Conservation (phyloP, 2,888 invertebrate genomes). For the Drosophila histrio region DNA sequence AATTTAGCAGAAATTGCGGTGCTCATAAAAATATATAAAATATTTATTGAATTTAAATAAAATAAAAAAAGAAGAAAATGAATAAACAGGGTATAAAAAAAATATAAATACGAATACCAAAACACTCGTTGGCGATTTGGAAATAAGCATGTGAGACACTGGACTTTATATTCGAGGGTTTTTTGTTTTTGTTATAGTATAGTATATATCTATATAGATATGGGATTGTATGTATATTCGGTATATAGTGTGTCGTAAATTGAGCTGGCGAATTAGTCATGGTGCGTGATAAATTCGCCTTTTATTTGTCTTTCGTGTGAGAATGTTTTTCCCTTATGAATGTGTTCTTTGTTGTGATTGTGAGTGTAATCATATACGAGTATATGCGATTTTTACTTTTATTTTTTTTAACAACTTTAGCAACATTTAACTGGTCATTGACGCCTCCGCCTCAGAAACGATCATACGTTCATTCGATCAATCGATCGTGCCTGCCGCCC, state of each 20-base stretch:
- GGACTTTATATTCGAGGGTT: slow-evolving; percentile 15
- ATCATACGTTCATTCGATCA: slow-evolving; percentile 38
- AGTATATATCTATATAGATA: slow-evolving; percentile 17
- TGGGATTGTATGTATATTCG: not conserved
- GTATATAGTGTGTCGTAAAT: slow-evolving; percentile 68
- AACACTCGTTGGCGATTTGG: slow-evolving; percentile 25
- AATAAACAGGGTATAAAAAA: not conserved
- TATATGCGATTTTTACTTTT: slow-evolving; percentile 37
- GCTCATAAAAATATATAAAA: slow-evolving; percentile 66
- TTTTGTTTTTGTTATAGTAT: slow-evolving; percentile 28
- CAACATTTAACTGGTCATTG: slow-evolving; percentile 64
- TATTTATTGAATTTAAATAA: slow-evolving; percentile 75
- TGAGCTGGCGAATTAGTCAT: slow-evolving; percentile 66
- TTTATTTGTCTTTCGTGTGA: slow-evolving; percentile 78
- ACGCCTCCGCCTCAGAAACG: slow-evolving; percentile 33
- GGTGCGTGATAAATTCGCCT: slow-evolving; percentile 77
- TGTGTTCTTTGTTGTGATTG: slow-evolving; percentile 65
- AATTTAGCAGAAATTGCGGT: slow-evolving; percentile 62
- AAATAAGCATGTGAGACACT: slow-evolving; percentile 25
- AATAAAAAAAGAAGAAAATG: slow-evolving; percentile 17
- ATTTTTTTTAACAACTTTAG: slow-evolving; percentile 50
- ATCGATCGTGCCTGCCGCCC: slow-evolving; percentile 55
- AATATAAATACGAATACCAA: slow-evolving; percentile 32
- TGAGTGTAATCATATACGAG: slow-evolving; percentile 3
- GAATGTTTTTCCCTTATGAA: slow-evolving; percentile 66